Evolutionary conservation across 92 coral and sea anemone genomes (phyloP), one percentile per base, ranked within the genome.

Genomic region (Phenganax subtilis): DNA sequence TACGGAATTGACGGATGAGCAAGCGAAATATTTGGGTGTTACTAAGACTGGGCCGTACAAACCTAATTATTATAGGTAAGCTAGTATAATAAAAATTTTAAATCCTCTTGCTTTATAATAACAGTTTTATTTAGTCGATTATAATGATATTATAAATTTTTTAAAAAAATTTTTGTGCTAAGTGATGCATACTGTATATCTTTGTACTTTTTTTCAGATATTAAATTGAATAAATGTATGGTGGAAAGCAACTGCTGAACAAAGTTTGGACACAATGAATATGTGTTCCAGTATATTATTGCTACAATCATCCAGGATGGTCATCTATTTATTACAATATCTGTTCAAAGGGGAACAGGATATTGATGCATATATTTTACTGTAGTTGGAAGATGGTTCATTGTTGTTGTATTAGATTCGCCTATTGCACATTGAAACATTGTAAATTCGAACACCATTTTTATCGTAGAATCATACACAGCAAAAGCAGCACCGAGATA

Each of bases 41-140:
- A 92, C 92, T 82, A 96, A 96, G 86, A 96, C 91, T 85, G 99
- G 99, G 10, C 99, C 99, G 44, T 96, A 89, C 91, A 96, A 96
- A 76, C 99, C 99, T 71, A 96, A 96, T 89, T 96, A 96, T 75
- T 96, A 96, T 93, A 96, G 99, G 99, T 93, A 70, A 0, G 81
- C 10, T 51, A 57, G 11, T 51, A 72, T 44, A 7, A 17, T 57
- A 10, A 28, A 59, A 8, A 20, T 54, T 59, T 27, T 17, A 25
- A 15, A 3, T 75, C 16, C 65, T 51, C 63, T n/a, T n/a, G 75
- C 10, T 47, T 57, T 16, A 57, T 37, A 72, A 25, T 82, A 20
- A 66, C 10, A 10, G 29, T 52, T 56, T 64, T n/a, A 64, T 28
- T 63, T 4, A 57, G 12, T 57, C 31, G 44, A n/a, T 84, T 27